phyloP scores from a whole-genome alignment of 2,888 invertebrate genomes.

The Lasioglossum vierecki region DNA sequence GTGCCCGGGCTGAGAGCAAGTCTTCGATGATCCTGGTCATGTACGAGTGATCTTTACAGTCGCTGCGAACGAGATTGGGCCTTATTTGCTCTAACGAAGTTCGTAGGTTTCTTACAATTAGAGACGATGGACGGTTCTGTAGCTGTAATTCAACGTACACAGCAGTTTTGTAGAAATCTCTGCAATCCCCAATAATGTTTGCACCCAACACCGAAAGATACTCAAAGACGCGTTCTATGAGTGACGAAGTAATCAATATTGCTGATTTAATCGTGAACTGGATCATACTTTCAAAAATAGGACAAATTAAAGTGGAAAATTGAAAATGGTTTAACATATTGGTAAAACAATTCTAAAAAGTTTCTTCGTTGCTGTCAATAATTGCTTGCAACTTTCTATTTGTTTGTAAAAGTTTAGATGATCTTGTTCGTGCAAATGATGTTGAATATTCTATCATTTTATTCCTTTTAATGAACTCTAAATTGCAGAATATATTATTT shows the following conservation, averaged over 20 bases:
- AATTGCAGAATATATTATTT: too few species aligned
- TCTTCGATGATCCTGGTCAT: neutral
- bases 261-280: neutral
- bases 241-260: neutral
- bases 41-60: neutral
- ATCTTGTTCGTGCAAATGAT: neutral
- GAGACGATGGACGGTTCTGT: neutral
- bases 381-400: neutral
- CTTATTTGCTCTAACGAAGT: neutral
- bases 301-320: neutral
- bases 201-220: neutral
- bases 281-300: neutral
- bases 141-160: too few species aligned
- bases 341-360: neutral
- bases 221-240: neutral
- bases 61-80: conserved; percentile 1
- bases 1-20: neutral
- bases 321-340: neutral
- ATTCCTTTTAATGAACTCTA: neutral
- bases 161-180: too few species aligned
- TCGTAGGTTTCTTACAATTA: neutral
- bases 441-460: neutral
- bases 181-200: neutral
- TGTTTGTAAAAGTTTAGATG: neutral
- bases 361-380: neutral